Percentiles rank a stretch among this genome's conserved stretches.
Conservation (phyloP, 2,113 vertebrate species). For the Oophaga pumilio region DNA sequence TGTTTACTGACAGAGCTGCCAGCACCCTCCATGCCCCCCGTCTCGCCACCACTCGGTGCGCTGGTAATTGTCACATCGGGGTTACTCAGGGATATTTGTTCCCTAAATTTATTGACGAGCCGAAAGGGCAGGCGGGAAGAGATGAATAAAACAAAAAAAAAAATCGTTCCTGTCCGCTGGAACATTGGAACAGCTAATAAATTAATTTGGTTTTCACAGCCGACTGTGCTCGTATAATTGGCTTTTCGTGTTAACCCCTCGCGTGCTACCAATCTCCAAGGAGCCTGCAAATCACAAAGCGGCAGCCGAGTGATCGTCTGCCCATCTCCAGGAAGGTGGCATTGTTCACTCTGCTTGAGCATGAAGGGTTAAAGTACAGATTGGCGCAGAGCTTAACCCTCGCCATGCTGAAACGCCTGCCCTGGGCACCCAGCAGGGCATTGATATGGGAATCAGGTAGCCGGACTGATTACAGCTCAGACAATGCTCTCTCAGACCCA, state of each 20-base stretch:
- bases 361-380: background rate
- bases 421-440: conserved; percentile 43
- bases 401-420: background rate
- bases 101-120: conserved; percentile 5
- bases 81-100: conserved; percentile 16
- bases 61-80: background rate
- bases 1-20: background rate
- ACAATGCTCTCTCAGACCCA: conserved; percentile 62
- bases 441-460: conserved; percentile 64
- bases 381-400: background rate
- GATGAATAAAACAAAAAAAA: conserved; percentile 13
- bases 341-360: background rate
- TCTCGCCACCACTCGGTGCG: background rate
- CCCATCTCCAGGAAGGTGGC: background rate
- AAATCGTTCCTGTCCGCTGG: background rate
- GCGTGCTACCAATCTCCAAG: background rate
- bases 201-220: conserved; percentile 31
- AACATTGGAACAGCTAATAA: conserved; percentile 20
- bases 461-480: conserved; percentile 61
- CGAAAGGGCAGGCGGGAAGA: conserved; percentile 11
- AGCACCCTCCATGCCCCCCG: background rate
- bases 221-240: conserved; percentile 31
- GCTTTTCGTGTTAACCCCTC: conserved; percentile 33
- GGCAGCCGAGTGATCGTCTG: background rate
- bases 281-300: background rate